A percentile compares a stretch with the other conserved stretches of the same genome.
Evolutionary conservation across 2,113 vertebrate genomes (phyloP).

Genomic region (Zapornia atra): DNA sequence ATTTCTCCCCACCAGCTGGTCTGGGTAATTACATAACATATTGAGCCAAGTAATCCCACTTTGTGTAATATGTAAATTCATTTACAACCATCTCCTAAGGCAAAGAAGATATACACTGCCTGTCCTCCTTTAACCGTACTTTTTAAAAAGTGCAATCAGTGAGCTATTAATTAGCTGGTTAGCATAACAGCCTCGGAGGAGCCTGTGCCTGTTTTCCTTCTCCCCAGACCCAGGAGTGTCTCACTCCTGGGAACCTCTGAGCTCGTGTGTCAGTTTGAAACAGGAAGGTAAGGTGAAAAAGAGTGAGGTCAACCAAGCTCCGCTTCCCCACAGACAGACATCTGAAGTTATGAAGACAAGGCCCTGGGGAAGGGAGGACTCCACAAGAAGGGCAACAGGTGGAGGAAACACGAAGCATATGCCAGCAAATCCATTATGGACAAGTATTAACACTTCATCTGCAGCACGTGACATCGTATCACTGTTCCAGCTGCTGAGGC

Average conservation of each 20-base stretch:
- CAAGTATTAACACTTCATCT: constrained; percentile 7
- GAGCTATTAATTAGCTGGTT: background rate
- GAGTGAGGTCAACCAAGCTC: background rate
- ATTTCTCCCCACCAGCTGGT: background rate
- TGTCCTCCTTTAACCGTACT: background rate
- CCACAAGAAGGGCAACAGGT: background rate
- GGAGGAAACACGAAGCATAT: background rate
- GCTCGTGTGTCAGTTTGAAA: background rate
- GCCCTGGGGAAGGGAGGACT: background rate
- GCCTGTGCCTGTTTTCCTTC: background rate
- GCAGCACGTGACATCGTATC: background rate
- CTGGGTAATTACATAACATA: background rate
- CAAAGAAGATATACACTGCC: background rate
- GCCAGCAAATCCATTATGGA: constrained; percentile 32
- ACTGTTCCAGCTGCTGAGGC: constrained; percentile 39
- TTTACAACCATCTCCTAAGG: background rate
- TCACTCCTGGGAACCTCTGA: background rate
- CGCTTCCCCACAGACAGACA: background rate
- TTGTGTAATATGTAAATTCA: background rate
- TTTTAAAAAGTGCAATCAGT: background rate
- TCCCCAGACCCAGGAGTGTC: background rate
- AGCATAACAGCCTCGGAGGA: background rate
- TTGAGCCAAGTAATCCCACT: background rate
- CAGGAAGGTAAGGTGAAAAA: background rate
- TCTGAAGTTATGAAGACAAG: background rate